These are phyloP conservation scores for Hemaris fuciformis DNA, from an alignment of 2,888 invertebrate species.

Conservation along the genomic window DNA sequence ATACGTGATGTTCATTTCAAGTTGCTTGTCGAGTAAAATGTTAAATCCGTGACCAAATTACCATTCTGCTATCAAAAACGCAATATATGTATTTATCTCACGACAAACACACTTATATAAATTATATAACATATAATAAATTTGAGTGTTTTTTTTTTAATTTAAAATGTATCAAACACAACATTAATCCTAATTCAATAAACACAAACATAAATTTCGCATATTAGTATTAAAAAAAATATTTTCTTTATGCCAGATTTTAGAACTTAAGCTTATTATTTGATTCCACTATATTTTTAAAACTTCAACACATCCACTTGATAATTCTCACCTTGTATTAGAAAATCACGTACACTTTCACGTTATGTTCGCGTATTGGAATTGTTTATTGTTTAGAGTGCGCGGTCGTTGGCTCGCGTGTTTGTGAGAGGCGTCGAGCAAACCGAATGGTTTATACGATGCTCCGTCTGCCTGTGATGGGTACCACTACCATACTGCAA, in stretches of 20 bases:
- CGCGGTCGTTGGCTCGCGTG: slow-evolving; percentile 6
- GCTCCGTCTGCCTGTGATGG: background rate
- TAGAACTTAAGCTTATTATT: background rate
- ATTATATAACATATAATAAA: too few relatives aligned
- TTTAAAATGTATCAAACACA: too few relatives aligned
- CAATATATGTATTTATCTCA: too few relatives aligned
- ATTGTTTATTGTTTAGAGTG: slow-evolving; percentile 5
- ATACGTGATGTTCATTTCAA: too few relatives aligned
- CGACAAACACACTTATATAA: too few relatives aligned
- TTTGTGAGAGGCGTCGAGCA: slow-evolving; percentile 1
- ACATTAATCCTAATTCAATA: too few relatives aligned
- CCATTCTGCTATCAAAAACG: too few relatives aligned
- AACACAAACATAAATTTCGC: too few relatives aligned
- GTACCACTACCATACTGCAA: slow-evolving; percentile 4
- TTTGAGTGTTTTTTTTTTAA: too few relatives aligned
- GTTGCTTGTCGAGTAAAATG: too few relatives aligned
- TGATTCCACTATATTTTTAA: background rate
- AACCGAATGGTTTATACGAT: slow-evolving; percentile 12
- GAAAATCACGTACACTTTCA: slow-evolving; percentile 3
- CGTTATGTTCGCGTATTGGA: slow-evolving; percentile 1
- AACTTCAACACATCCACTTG: background rate
- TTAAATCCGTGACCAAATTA: too few relatives aligned
- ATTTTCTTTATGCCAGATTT: background rate
- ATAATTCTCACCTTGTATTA: background rate
- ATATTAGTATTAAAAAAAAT: too few relatives aligned